These are phyloP conservation scores for Oxycera nigricornis DNA, from an alignment of 2,888 invertebrate species.

Conservation along the genomic window DNA sequence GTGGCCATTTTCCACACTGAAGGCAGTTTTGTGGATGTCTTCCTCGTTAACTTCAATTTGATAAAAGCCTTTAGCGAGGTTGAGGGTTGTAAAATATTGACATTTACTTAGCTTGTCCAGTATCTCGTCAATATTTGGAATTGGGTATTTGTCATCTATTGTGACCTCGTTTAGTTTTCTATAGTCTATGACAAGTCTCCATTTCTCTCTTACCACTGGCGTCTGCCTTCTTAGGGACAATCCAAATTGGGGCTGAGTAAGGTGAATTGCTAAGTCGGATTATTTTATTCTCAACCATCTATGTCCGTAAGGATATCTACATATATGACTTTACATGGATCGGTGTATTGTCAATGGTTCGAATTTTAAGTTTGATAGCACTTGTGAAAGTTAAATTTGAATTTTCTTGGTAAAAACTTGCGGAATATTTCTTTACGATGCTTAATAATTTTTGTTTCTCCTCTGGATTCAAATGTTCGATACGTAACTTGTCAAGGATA, in stretches of 20 bases:
- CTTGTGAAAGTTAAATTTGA: no score
- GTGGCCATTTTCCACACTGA: no score
- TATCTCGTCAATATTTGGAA: constrained; percentile 29
- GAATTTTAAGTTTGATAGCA: no score
- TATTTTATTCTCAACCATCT: no score
- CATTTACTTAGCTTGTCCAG: constrained; percentile 44
- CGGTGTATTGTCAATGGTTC: no score
- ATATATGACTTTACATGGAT: no score
- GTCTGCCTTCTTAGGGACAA: constrained; percentile 13
- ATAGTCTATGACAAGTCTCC: constrained; percentile 28
- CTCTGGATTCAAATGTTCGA: no score
- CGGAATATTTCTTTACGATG: no score
- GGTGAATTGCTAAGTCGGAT: constrained; percentile 14
- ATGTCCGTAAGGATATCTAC: no score
- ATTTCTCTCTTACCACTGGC: neutral
- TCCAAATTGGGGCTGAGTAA: constrained; percentile 20
- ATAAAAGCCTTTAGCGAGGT: constrained; percentile 34
- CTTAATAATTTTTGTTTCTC: no score
- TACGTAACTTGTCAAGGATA: no score
- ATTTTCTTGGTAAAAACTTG: no score
- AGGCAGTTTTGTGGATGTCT: constrained; percentile 51
- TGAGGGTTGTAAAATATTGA: constrained; percentile 23
- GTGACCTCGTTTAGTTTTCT: constrained; percentile 21
- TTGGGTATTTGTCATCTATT: constrained; percentile 25
- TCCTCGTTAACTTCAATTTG: constrained; percentile 39